Evolutionary conservation across 2,888 invertebrate species (phyloP), one percentile per base, ranked within the genome.

Genomic region (Portevinia maculata): DNA sequence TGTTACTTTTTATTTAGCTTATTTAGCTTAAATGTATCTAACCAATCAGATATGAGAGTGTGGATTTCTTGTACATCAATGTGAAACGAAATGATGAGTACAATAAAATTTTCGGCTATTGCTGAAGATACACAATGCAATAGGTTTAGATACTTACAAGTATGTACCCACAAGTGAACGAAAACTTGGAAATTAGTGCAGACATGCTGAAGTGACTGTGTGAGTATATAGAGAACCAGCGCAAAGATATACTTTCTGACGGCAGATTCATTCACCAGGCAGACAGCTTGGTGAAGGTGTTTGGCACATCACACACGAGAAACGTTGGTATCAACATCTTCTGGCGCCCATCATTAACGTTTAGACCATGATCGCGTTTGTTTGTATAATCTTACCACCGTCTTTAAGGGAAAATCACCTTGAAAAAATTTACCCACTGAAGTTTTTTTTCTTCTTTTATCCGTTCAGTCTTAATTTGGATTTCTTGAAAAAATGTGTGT

Each of bases 141-240:
- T 81, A 70, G 62, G 69, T 52, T 70, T 69, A 64, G 69, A 70
- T 57, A 69, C 41, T 24, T 53, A 34, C 34, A 39, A 48, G 37
- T 28, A 24, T 62, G 65, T 55, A 52, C 15, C 32, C 30, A 37
- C 46, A 30, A 60, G 44, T 64, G 70, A 64, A n/a, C n/a, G n/a
- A n/a, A n/a, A n/a, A n/a, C n/a, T n/a, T n/a, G n/a, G n/a, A n/a
- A 83, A 76, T 65, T 76, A 83, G 76, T 83, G 70, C 76, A 83
- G 64, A 70, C 41, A 69, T 41, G 44, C 17, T 17, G 28, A n/a
- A 37, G 39, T 64, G 30, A 7, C 8, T 55, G 62, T 50, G 39
- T 37, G 39, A 15, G 46, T 60, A 41, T 70, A 52, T 52, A 55
- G 46, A 46, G 48, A 48, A 30, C 8, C 17, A 17, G 15, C 32